Percentiles rank a stretch among this genome's conserved stretches.
Evolutionary conservation across 2,888 invertebrate genomes (phyloP).

Genomic region (Macrosoma leucophasiata): DNA sequence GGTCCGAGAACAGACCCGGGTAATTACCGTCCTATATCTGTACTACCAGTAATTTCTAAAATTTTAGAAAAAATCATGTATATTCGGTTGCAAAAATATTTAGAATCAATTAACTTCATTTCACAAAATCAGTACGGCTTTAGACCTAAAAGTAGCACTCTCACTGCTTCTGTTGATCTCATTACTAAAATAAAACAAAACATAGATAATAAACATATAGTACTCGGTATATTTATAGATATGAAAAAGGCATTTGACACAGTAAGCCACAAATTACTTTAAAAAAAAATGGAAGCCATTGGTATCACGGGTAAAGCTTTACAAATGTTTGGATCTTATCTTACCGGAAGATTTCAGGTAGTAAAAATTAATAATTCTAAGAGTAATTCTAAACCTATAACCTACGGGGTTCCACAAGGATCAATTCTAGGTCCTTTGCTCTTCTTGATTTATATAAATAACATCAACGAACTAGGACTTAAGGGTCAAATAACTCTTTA

Average conservation of each 20-base stretch:
- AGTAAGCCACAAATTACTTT: conserved; percentile 9
- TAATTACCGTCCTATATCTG: conserved; percentile 18
- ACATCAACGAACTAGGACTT: conserved; percentile 2
- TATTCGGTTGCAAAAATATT: conserved; percentile 5
- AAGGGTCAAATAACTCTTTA: conserved; percentile 5
- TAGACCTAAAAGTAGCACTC: conserved; percentile 9
- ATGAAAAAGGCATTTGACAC: conserved; percentile 10
- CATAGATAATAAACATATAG: conserved; percentile 14
- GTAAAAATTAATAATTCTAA: conserved; percentile 12
- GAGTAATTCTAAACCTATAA: conserved; percentile 9
- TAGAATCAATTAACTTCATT: conserved; percentile 8
- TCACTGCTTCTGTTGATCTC: conserved; percentile 6
- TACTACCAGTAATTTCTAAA: conserved; percentile 16
- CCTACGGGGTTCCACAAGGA: conserved; percentile 18
- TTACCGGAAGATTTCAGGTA: conserved; percentile 15
- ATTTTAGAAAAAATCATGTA: conserved; percentile 15
- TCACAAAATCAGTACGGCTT: conserved; percentile 11
- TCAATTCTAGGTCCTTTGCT: conserved; percentile 18
- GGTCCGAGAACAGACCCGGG: conserved; percentile 10
- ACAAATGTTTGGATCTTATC: conserved; percentile 14
- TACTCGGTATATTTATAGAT: conserved; percentile 9
- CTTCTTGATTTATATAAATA: conserved; percentile 13
- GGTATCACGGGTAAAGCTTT: conserved; percentile 13
- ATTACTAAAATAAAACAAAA: conserved; percentile 8
- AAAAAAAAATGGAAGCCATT: conserved; percentile 11